A percentile compares a stretch with the other conserved stretches of the same genome.
Conservation (phyloP, 1,140 invertebrate species). For the Aporrectodea caliginosa region DNA sequence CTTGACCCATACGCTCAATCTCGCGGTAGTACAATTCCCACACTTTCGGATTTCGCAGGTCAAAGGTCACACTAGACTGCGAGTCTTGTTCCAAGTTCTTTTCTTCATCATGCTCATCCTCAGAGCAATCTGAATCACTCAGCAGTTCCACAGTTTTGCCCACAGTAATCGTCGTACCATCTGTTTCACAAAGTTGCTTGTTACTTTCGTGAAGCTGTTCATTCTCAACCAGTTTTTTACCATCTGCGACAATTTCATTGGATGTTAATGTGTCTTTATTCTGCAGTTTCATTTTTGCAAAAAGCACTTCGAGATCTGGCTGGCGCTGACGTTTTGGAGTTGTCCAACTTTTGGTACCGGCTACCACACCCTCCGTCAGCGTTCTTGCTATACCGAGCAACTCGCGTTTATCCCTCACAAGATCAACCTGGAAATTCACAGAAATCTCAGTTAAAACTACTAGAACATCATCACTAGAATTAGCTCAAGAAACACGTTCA, state of each 20-base stretch:
- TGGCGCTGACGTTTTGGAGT: slow-evolving; percentile 26
- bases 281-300: slow-evolving; percentile 27
- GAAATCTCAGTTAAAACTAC: too few species aligned
- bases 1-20: not conserved
- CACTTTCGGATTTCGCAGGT: not conserved
- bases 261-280: too few species aligned
- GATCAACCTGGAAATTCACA: too few species aligned
- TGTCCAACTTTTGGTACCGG: slow-evolving; percentile 33
- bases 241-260: too few species aligned
- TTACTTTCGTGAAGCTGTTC: too few species aligned
- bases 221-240: too few species aligned
- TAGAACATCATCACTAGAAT: too few species aligned
- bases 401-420: slow-evolving; percentile 69
- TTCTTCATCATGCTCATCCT: not conserved
- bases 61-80: not conserved
- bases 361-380: slow-evolving; percentile 64
- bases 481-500: too few species aligned
- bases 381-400: slow-evolving; percentile 67
- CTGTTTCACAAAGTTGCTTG: too few species aligned
- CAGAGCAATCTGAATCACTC: not conserved
- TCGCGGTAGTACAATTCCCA: not conserved
- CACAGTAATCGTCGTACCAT: too few species aligned
- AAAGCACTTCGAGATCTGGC: slow-evolving; percentile 26
- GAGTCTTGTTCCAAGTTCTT: not conserved
- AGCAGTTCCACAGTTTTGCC: too few species aligned